phyloP scores from a whole-genome alignment of 2,797 vertebrate species.

The Mastacembelus armatus region DNA sequence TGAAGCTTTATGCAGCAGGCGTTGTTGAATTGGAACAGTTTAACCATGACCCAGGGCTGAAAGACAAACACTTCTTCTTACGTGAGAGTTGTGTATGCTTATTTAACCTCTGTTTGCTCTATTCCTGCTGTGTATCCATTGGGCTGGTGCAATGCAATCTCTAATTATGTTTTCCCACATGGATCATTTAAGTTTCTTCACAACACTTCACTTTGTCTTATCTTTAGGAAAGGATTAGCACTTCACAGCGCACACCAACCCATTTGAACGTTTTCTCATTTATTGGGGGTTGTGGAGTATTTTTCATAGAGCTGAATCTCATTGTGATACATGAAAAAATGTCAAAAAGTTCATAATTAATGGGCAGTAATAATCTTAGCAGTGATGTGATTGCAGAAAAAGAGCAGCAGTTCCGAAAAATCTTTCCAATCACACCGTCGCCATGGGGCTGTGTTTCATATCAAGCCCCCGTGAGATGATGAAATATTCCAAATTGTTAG shows the following conservation, averaged over 20 bases:
- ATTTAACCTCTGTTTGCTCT: constrained; percentile 18
- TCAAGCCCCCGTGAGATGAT: constrained; percentile 19
- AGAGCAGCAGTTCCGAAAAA: constrained; percentile 1
- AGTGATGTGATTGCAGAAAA: background rate
- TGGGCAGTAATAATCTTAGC: constrained; percentile 12
- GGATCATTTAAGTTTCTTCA: constrained; percentile 45
- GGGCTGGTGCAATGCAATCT: constrained; percentile 12
- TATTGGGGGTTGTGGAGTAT: background rate
- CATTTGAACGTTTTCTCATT: constrained; percentile 1
- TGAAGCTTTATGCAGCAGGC: background rate
- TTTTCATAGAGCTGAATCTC: constrained; percentile 10
- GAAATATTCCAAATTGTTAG: constrained; percentile 16
- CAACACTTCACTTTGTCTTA: constrained; percentile 12
- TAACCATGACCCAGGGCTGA: background rate
- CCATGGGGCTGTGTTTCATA: constrained; percentile 1
- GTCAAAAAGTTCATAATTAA: constrained; percentile 17
- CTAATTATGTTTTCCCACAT: constrained; percentile 20
- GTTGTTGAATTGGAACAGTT: constrained; percentile 6
- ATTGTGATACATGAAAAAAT: constrained; percentile 7
- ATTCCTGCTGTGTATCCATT: background rate
- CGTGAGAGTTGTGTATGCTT: background rate
- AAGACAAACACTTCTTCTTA: background rate
- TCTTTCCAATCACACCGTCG: constrained; percentile 36
- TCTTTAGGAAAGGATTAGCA: constrained; percentile 23
- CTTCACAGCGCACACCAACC: background rate